Percentiles rank a stretch among this genome's conserved stretches.
These are phyloP conservation scores for Sycobia sp. DNA, from an alignment of 1,140 invertebrate species.

Conservation along the genomic window DNA sequence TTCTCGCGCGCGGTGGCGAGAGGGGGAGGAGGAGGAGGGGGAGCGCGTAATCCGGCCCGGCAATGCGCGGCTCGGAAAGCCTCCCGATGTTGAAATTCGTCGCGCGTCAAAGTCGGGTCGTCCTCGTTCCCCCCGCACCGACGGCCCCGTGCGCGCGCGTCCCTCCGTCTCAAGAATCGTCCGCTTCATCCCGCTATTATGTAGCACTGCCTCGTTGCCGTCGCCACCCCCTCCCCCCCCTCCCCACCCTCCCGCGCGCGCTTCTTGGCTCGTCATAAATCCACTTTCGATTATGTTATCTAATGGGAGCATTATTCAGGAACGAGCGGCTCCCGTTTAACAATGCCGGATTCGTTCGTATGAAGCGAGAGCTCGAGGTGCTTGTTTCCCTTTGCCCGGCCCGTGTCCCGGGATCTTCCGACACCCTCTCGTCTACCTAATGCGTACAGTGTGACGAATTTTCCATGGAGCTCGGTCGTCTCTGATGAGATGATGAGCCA, in stretches of 20 bases:
- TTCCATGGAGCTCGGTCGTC: no score
- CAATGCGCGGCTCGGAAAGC: conserved; percentile 18
- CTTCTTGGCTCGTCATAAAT: conserved; percentile 52
- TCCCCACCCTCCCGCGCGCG: not conserved
- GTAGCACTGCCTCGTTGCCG: conserved; percentile 10
- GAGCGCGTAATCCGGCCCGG: conserved; percentile 11
- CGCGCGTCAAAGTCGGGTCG: conserved; percentile 21
- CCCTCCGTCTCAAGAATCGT: conserved; percentile 20
- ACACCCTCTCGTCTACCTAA: not conserved
- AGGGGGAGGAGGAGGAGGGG: no score
- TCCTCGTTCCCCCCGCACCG: not conserved
- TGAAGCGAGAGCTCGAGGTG: not conserved
- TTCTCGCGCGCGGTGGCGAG: not conserved
- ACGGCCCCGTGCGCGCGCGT: not conserved
- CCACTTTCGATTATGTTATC: conserved; percentile 60
- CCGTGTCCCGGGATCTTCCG: no score
- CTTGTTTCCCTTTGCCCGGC: not conserved
- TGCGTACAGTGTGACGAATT: no score
- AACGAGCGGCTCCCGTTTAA: conserved; percentile 55
- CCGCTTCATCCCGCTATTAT: conserved; percentile 11
- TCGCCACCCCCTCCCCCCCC: not conserved
- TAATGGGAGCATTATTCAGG: conserved; percentile 60
- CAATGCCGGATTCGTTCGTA: conserved; percentile 31
- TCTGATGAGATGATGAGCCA: no score
- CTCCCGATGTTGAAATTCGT: conserved; percentile 32